Evolutionary conservation across 1,140 invertebrate genomes (phyloP).

Genomic region (Drosophila paulistorum): DNA sequence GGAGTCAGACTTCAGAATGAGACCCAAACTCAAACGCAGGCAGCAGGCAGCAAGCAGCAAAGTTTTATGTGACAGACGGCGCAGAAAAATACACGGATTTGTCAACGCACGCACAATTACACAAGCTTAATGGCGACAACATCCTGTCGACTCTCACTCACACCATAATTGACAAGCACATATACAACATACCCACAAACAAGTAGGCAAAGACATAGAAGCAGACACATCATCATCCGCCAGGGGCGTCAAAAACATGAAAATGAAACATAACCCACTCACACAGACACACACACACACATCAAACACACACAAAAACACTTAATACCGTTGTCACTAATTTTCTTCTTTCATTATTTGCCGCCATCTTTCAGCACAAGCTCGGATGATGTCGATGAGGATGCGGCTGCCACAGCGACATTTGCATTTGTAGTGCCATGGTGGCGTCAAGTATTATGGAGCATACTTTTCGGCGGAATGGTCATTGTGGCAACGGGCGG

Average conservation of each 20-base stretch:
- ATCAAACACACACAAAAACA: conserved; percentile 41
- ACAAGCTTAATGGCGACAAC: conserved; percentile 69
- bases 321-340: conserved; percentile 77
- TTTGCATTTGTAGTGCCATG: conserved; percentile 89
- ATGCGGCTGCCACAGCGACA: conserved; percentile 42
- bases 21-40: too few species aligned
- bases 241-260: not conserved
- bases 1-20: conserved; percentile 20
- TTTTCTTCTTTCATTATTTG: conserved; percentile 44
- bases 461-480: conserved; percentile 92
- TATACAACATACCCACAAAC: not conserved
- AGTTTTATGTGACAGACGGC: conserved; percentile 66
- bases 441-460: conserved; percentile 94
- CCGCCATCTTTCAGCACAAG: conserved; percentile 22
- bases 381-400: conserved; percentile 43
- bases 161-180: not conserved
- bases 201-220: not conserved
- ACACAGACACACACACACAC: not conserved
- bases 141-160: conserved; percentile 36
- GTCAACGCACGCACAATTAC: conserved; percentile 78
- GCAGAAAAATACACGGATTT: conserved; percentile 70
- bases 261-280: conserved; percentile 53
- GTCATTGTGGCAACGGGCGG: conserved; percentile 95
- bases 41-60: conserved; percentile 38
- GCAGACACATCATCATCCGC: conserved; percentile 9